These are phyloP conservation scores for Ctenodactylus gundi DNA, from an alignment of 2,113 vertebrate species.

Conservation along the genomic window DNA sequence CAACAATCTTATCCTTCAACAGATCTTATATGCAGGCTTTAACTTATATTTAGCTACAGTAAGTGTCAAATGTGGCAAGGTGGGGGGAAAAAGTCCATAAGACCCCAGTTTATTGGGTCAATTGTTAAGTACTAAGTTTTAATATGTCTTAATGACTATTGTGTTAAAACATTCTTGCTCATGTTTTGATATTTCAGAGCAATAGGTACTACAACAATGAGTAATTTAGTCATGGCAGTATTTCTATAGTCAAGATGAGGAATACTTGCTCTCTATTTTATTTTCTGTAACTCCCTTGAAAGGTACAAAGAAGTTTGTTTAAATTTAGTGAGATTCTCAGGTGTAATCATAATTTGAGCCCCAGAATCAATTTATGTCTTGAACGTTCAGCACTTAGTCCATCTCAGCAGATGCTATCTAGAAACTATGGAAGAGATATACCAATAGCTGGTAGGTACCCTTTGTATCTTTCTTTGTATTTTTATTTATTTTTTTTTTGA, in stretches of 20 bases:
- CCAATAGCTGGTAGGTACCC: neutral
- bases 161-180: neutral
- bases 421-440: neutral
- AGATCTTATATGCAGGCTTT: neutral
- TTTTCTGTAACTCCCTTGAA: neutral
- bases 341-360: neutral
- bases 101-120: neutral
- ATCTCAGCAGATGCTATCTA: neutral
- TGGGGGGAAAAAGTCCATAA: neutral
- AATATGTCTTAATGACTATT: neutral
- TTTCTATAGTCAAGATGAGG: neutral
- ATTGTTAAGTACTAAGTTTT: neutral
- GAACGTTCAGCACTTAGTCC: neutral
- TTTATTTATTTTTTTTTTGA: too few species aligned
- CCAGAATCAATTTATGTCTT: neutral
- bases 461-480: neutral
- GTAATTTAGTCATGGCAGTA: neutral
- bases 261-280: neutral
- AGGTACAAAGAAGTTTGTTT: neutral
- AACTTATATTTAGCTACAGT: neutral
- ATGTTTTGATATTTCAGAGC: neutral
- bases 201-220: neutral
- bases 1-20: neutral
- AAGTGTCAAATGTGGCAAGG: neutral
- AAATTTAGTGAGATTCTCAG: neutral